Evolutionary conservation across 2,888 invertebrate species (phyloP), one percentile per base, ranked within the genome.

Genomic region (Caenorhabditis becei): DNA sequence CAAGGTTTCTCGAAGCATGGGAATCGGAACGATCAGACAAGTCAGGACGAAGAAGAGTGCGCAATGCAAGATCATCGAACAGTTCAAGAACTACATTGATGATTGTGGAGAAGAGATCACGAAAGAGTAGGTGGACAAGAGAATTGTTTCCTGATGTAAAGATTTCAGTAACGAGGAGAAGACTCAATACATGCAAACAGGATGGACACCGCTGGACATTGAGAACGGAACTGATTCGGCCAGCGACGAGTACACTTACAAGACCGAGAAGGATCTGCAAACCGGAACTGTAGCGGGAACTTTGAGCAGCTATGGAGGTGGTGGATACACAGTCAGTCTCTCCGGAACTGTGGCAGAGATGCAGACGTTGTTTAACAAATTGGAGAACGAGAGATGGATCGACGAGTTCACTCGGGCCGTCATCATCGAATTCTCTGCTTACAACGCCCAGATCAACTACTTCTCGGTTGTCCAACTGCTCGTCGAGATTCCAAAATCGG

Each of bases 391-490:
- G n/a, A 18, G 71, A 35, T 86, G 85, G 85, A 83, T 85, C 18
- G 85, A 85, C 61, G 71, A 80, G 51, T 89, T 91, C 81, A 93
- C 93, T 1, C 80, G 93, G 56, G 93, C 93, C 3, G 91, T 93
- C 5, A 92, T 93, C 79, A 90, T 93, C n/a, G 93, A 93, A 82
- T 93, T 93, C 84, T 92, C 93, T 0, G 91, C 92, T 37, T 93
- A 93, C 88, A 93, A 93, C 77, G 90, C 91, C 8, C 92, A 92
- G 83, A 87, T 91, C 49, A 92, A 88, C 74, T 86, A 86, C 59
- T 87, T 86, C 58, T 82, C 84, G 28, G 86, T 87, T 3, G 79
- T 85, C 8, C 86, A 88, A 61, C 54, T 88, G 14, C 26, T 88
- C 0, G 62, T 88, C 2, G 88, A 88, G 51, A 79, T 77, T 11